Evolutionary conservation across 2,797 vertebrate genomes (phyloP), one percentile per base, ranked within the genome.

Genomic region (Microcaecilia unicolor): DNA sequence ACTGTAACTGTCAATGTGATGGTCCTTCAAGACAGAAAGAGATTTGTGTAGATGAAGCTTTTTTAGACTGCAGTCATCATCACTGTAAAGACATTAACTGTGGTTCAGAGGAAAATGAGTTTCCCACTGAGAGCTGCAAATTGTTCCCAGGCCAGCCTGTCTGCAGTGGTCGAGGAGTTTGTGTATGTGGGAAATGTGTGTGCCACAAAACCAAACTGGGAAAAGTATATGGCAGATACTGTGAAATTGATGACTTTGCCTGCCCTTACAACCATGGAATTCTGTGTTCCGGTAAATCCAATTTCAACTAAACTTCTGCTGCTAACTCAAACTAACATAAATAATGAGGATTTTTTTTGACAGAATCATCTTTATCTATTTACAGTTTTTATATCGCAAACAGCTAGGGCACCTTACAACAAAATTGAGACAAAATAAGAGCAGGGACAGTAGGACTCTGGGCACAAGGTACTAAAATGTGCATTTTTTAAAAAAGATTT

Each of bases 241-340:
- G 95, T 39, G 87, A 98, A 72, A 88, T 81, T 42, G 95, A 98
- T 23, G 85, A 94, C 55, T 98, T 94, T 72, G 97, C 95, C 41
- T 98, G 95, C 49, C 80, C 88, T 0, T 93, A 97, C 45, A 41
- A 86, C 25, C 60, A 72, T 16, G 93, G 90, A 14, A 64, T 62
- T 20, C 32, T 88, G 27, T 98, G 95, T 71, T 91, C 84, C 67
- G 92, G 95, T 98, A 67, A 77, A 81, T 6, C 18, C 18, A 18
- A 17, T 16, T 17, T 16, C 17, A 3, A 18, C 18, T 17, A 18
- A 7, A 6, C n/a, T n/a, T n/a, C n/a, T n/a, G n/a, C n/a, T n/a
- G n/a, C n/a, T n/a, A n/a, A n/a, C n/a, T n/a, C n/a, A n/a, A n/a
- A n/a, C n/a, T n/a, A n/a, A n/a, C n/a, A n/a, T n/a, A n/a, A n/a